Conservation (phyloP, 2,113 vertebrate genomes). For the Zosterops japonicus region DNA sequence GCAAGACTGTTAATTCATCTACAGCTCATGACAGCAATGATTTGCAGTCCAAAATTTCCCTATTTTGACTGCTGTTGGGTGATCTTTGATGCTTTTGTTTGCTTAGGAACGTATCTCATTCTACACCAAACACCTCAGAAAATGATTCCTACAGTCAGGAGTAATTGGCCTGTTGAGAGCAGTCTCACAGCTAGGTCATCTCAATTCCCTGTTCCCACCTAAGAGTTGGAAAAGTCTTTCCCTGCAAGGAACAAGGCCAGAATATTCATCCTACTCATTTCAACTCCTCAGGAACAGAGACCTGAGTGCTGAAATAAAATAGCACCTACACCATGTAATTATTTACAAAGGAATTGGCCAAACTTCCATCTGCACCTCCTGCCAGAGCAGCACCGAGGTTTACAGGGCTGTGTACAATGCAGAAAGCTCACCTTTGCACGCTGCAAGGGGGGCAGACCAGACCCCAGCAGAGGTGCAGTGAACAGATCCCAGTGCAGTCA, state of each 20-base stretch:
- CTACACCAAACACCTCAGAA: neutral
- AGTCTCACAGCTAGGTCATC: neutral
- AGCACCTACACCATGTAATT: neutral
- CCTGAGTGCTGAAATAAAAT: neutral
- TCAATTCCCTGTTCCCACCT: neutral
- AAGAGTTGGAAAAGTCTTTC: neutral
- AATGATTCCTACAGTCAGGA: neutral
- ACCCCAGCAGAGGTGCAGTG: conserved; percentile 72
- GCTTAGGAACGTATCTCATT: neutral
- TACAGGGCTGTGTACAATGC: neutral
- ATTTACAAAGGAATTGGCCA: neutral
- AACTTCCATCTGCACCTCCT: neutral
- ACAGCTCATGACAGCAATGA: neutral
- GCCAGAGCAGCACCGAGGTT: neutral
- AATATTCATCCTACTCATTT: neutral
- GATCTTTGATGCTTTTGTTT: neutral
- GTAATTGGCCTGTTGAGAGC: neutral
- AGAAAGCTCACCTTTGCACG: conserved; percentile 74
- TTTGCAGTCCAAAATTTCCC: neutral
- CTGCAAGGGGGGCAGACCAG: conserved; percentile 77
- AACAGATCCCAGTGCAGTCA: conserved; percentile 58
- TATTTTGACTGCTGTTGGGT: neutral
- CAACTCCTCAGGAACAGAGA: neutral
- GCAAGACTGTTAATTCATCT: neutral
- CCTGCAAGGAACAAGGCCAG: neutral